Evolutionary conservation across 2,113 vertebrate genomes (phyloP).

Genomic region (rat (Rattus norvegicus)): GRCr8 NC_086024.1:68406001-68406500

Average conservation of each 20-base stretch:
- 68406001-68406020: background rate
- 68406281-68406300: background rate
- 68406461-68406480: background rate
- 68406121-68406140: no score
- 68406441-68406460: background rate
- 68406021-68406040: background rate
- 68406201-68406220: background rate
- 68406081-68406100: background rate
- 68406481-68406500: background rate
- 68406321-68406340: background rate
- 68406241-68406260: background rate
- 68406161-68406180: background rate
- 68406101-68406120: no score
- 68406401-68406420: background rate
- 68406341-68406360: no score
- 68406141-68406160: background rate
- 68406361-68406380: background rate
- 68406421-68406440: background rate
- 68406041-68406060: background rate
- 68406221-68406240: background rate
- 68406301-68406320: background rate
- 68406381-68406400: background rate
- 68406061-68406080: background rate
- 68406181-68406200: background rate
- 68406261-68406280: rapidly evolving